Evolutionary conservation across 1,140 invertebrate genomes (phyloP).

Genomic region (Euschistus heros): DNA sequence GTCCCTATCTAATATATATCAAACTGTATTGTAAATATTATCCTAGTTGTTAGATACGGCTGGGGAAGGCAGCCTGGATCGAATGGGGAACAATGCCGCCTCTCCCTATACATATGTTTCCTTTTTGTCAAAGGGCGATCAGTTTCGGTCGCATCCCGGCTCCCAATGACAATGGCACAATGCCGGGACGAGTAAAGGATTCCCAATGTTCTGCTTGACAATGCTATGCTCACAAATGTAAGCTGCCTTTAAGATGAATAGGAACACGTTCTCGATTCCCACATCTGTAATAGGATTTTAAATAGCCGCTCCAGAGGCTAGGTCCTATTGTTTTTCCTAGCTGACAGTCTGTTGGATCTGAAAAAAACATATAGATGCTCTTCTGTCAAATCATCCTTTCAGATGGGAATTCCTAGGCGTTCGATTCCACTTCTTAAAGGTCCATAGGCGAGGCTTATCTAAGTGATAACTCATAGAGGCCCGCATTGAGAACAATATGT

Average conservation of each 20-base stretch:
- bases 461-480: no score
- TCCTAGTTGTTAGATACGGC: slow-evolving; percentile 16
- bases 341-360: background rate
- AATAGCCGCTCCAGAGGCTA: slow-evolving; percentile 1
- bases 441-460: no score
- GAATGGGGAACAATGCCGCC: slow-evolving; percentile 15
- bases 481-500: no score
- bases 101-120: slow-evolving; percentile 21
- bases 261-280: slow-evolving; percentile 20
- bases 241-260: slow-evolving; percentile 13
- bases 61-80: slow-evolving; percentile 1
- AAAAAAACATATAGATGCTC: background rate
- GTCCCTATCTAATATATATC: slow-evolving; percentile 19
- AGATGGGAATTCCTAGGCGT: slow-evolving; percentile 13
- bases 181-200: slow-evolving; percentile 13
- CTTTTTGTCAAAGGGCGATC: slow-evolving; percentile 17
- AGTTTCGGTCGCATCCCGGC: slow-evolving; percentile 13
- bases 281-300: slow-evolving; percentile 21
- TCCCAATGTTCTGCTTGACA: slow-evolving; percentile 16
- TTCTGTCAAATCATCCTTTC: slow-evolving; percentile 12
- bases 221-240: slow-evolving; percentile 17
- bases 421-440: background rate
- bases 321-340: background rate
- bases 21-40: slow-evolving; percentile 25
- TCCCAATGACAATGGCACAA: slow-evolving; percentile 15